phyloP scores from a whole-genome alignment of 2,113 vertebrate species.

The Uropsilus gracilis region DNA sequence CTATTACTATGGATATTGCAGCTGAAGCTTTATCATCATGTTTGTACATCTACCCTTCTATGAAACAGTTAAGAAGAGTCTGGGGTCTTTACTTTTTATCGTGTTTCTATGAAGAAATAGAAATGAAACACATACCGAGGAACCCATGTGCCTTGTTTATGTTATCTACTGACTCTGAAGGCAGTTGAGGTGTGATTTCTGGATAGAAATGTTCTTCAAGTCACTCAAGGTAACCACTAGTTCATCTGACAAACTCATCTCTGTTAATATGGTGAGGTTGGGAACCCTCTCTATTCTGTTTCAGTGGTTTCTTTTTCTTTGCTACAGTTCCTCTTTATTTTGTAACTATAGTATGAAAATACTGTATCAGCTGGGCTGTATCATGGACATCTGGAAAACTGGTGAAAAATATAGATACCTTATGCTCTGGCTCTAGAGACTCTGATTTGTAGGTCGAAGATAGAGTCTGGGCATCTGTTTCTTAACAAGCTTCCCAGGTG shows the following conservation, averaged over 20 bases:
- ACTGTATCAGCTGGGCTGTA: not conserved
- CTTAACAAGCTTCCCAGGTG: not conserved
- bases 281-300: not conserved
- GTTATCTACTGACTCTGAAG: not conserved
- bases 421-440: not conserved
- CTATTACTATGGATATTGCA: not conserved
- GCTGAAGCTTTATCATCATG: not conserved
- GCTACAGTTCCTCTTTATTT: not conserved
- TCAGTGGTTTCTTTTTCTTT: not conserved
- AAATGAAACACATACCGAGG: conserved; percentile 31
- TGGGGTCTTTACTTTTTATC: not conserved
- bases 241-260: not conserved
- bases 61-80: not conserved
- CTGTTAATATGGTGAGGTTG: not conserved
- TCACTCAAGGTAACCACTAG: not conserved
- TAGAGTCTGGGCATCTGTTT: not conserved
- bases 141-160: not conserved
- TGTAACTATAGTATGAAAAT: not conserved
- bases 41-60: not conserved
- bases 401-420: not conserved
- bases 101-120: not conserved
- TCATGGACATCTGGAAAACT: not conserved
- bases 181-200: not conserved
- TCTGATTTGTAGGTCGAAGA: not conserved
- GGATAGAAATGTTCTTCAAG: not conserved